Percentiles rank a stretch among this genome's conserved stretches.
Conservation (phyloP, 2,888 invertebrate genomes). For the Pherbina coryleti region DNA sequence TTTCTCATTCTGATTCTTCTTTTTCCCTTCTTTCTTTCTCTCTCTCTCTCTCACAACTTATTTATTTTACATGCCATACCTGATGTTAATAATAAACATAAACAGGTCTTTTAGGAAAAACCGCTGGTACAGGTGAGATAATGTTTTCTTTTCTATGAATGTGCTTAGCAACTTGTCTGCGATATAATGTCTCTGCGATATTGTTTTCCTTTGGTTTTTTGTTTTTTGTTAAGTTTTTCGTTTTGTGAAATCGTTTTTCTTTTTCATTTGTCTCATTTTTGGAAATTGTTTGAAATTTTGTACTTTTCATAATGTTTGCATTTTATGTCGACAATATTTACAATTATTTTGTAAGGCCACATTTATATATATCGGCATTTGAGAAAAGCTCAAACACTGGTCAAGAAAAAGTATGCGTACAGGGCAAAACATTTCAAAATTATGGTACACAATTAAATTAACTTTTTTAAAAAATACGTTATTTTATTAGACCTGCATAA, state of each 20-base stretch:
- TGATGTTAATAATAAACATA: slow-evolving; percentile 37
- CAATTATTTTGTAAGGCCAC: not conserved
- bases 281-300: not conserved
- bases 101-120: slow-evolving; percentile 69
- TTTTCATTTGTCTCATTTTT: slow-evolving; percentile 22
- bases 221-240: too few relatives aligned
- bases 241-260: too few relatives aligned
- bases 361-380: too few relatives aligned
- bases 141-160: not conserved
- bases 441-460: too few relatives aligned
- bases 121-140: slow-evolving; percentile 66
- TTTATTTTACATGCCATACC: slow-evolving; percentile 44
- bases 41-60: slow-evolving; percentile 40
- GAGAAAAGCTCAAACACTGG: too few relatives aligned
- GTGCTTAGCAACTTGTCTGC: slow-evolving; percentile 12
- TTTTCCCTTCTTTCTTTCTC: slow-evolving; percentile 46
- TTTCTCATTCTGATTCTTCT: slow-evolving; percentile 7
- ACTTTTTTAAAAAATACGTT: too few relatives aligned
- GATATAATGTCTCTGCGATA: slow-evolving; percentile 19
- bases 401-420: too few relatives aligned
- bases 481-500: too few relatives aligned
- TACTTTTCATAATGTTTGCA: not conserved
- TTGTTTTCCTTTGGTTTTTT: slow-evolving; percentile 23
- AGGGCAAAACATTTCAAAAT: too few relatives aligned
- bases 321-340: not conserved